A percentile compares a stretch with the other conserved stretches of the same genome.
These are phyloP conservation scores for Venturia canescens DNA, from an alignment of 1,140 invertebrate genomes.

Conservation along the genomic window DNA sequence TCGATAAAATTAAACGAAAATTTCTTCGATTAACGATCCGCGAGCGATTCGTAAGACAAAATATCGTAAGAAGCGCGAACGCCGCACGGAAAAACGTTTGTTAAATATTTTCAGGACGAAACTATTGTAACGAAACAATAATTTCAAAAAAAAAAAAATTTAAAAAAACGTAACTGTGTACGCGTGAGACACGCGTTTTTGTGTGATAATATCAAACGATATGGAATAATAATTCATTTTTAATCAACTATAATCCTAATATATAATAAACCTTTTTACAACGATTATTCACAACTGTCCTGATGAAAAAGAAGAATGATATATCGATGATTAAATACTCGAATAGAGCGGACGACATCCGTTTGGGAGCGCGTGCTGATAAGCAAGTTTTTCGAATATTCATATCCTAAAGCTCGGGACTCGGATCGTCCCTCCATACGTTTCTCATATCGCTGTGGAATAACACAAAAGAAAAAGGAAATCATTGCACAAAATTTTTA, in stretches of 20 bases:
- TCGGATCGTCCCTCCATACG: background rate
- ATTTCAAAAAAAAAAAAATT: no score
- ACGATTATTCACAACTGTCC: no score
- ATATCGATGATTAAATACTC: background rate
- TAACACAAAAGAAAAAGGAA: constrained; percentile 43
- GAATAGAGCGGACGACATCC: background rate
- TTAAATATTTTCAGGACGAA: no score
- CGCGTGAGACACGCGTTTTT: no score
- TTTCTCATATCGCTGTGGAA: constrained; percentile 35
- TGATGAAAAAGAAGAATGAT: background rate
- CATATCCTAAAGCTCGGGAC: background rate
- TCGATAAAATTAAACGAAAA: background rate
- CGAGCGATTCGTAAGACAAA: background rate
- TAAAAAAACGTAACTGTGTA: no score
- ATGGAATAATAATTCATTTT: no score
- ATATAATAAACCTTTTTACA: no score
- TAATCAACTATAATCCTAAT: no score
- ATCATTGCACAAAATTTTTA: constrained; percentile 49
- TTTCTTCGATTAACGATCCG: background rate
- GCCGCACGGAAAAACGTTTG: no score
- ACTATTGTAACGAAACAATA: no score
- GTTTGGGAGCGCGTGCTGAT: background rate
- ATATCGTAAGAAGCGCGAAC: no score
- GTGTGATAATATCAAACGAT: no score
- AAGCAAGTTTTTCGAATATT: background rate